These are phyloP conservation scores for Cisticola juncidis DNA, from an alignment of 2,113 vertebrate genomes.

Conservation along the genomic window DNA sequence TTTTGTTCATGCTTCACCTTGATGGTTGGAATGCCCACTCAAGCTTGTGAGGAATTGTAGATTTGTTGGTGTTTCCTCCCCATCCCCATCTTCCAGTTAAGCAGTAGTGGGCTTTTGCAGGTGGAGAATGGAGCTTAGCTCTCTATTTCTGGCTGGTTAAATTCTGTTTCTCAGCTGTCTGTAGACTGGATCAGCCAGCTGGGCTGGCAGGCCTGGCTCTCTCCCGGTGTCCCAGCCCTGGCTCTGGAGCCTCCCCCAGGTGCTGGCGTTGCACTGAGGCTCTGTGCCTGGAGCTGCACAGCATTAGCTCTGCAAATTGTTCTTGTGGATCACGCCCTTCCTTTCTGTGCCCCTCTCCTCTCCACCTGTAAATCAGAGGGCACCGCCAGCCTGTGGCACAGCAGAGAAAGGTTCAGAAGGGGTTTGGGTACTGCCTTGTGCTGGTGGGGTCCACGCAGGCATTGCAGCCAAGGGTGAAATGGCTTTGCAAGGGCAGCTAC, in stretches of 20 bases:
- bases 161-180: background rate
- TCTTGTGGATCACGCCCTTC: background rate
- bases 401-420: background rate
- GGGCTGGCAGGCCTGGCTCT: background rate
- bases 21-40: background rate
- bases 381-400: accelerated
- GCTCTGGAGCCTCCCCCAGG: background rate
- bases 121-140: background rate
- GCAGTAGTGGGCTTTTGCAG: background rate
- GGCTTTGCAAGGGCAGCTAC: background rate
- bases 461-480: background rate
- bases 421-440: background rate
- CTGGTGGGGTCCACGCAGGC: background rate
- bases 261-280: background rate
- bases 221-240: accelerated
- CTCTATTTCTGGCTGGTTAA: background rate
- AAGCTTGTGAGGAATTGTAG: background rate
- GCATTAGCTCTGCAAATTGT: background rate
- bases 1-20: background rate
- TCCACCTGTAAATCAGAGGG: no score
- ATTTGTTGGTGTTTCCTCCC: background rate
- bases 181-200: background rate
- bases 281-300: background rate
- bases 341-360: background rate
- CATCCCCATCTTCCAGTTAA: background rate